Conservation (phyloP, 2,888 invertebrate genomes). For the Folsomia manolachei region DNA sequence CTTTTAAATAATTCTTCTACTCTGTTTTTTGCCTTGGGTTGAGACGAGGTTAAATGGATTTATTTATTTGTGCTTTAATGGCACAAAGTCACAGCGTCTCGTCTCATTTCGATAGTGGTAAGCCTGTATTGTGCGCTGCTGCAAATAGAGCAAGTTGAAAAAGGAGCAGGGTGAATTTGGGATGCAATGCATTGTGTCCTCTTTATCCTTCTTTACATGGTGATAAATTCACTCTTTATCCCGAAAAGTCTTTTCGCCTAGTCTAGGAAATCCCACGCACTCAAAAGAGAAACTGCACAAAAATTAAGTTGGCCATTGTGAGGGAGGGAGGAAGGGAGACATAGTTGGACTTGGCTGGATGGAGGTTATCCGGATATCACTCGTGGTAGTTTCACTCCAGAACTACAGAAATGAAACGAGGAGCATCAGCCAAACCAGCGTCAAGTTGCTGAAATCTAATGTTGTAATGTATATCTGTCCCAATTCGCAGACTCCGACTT, state of each 20-base stretch:
- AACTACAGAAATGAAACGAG: background rate
- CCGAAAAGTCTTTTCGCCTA: constrained; percentile 20
- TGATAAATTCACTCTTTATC: constrained; percentile 30
- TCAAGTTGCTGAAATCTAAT: constrained; percentile 40
- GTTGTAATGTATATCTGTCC: constrained; percentile 34
- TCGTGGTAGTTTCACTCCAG: constrained; percentile 12
- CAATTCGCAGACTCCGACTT: constrained; percentile 49
- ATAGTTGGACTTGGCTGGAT: too few species aligned
- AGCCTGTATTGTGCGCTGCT: background rate
- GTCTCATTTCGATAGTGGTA: background rate
- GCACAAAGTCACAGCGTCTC: background rate
- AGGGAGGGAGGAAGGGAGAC: background rate
- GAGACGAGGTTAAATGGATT: too few species aligned
- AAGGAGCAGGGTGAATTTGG: constrained; percentile 12
- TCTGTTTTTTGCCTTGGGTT: too few species aligned
- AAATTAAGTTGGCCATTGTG: constrained; percentile 1
- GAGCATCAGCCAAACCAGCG: constrained; percentile 22
- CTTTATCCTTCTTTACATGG: constrained; percentile 32
- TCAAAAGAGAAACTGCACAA: background rate
- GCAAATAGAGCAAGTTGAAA: background rate
- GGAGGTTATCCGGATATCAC: background rate
- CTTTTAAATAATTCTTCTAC: too few species aligned
- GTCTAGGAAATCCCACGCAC: background rate
- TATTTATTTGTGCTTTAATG: background rate
- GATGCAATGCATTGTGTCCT: constrained; percentile 16